Base-by-base conservation (phyloP, 2,797 vertebrate species). In the Manis crassicaudata region DNA sequence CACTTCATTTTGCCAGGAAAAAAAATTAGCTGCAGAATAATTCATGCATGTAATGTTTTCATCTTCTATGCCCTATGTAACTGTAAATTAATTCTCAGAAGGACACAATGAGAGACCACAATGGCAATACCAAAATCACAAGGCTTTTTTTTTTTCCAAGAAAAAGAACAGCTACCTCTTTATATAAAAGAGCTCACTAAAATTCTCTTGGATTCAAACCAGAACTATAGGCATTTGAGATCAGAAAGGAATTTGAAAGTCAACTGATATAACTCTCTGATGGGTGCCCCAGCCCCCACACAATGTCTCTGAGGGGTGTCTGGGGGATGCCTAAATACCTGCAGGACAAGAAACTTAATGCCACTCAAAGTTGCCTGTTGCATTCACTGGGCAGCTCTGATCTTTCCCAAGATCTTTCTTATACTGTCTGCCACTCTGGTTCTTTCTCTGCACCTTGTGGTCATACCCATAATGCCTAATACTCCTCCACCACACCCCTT, bases 51-150 rank as follows among this genome's bases (percentile, higher is more conserved):
- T 32, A 60, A 96, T 91, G 85, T 84, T 95, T 96, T 95, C 87
- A 12, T 97, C 73, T n/a, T 72, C 90, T 9, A 25, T 88, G 95
- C 89, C 92, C 95, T 79, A 17, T 75, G 92, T 37, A 96, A 82
- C 90, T 89, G n/a, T 32, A 83, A 96, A 96, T 97, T 96, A 86
- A 94, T 95, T 96, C 92, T 72, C 94, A 92, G 68, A 95, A 95
- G 94, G 95, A 94, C 94, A 94, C 68, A 93, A 84, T 81, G 67
- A 89, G 70, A 93, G 54, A 72, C 27, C 35, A 95, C 63, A 95
- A 92, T 70, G 60, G 79, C 27, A 67, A 72, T 3, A 43, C 54
- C 54, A 67, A 96, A 92, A 90, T 58, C 65, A 88, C 77, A 88
- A 95, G 68, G 56, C 58, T 95, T 65, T 86, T 88, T 70, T 72